Percentiles rank a stretch among this genome's conserved stretches.
Evolutionary conservation across 2,888 invertebrate species (phyloP).

Genomic region (Hofmannophila pseudospretella): DNA sequence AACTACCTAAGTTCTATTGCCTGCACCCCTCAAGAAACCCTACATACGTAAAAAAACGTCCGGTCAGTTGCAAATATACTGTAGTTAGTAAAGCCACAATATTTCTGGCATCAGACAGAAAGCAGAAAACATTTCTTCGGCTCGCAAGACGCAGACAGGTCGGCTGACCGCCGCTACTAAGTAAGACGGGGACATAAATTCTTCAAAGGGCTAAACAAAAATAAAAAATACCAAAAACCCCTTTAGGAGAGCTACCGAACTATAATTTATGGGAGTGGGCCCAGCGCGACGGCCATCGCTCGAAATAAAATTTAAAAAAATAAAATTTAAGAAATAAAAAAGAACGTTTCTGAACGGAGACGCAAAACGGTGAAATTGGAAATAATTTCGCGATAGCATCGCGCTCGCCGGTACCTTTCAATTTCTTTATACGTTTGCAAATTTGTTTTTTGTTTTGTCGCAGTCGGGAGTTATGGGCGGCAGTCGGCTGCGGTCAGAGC

Average conservation of each 20-base stretch:
- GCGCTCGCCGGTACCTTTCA: constrained; percentile 66
- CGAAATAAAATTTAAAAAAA: constrained; percentile 52
- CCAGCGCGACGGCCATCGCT: constrained; percentile 56
- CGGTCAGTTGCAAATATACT: background rate
- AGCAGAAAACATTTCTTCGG: constrained; percentile 11
- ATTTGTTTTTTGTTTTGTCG: constrained; percentile 51
- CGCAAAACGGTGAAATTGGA: constrained; percentile 77
- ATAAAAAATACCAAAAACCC: constrained; percentile 61
- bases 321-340: constrained; percentile 27
- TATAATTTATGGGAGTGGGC: constrained; percentile 72
- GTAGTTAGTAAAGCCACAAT: constrained; percentile 5
- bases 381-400: constrained; percentile 76
- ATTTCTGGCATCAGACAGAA: constrained; percentile 9
- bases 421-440: constrained; percentile 69
- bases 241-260: constrained; percentile 77
- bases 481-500: constrained; percentile 21
- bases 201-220: constrained; percentile 73
- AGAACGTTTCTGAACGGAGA: constrained; percentile 46
- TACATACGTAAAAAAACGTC: no score
- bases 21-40: no score
- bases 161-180: constrained; percentile 68
- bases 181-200: constrained; percentile 76
- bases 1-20: no score
- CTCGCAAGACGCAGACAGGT: constrained; percentile 9
- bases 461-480: constrained; percentile 44